Evolutionary conservation across 1,140 invertebrate genomes (phyloP).

Genomic region (Achroia grisella): DNA sequence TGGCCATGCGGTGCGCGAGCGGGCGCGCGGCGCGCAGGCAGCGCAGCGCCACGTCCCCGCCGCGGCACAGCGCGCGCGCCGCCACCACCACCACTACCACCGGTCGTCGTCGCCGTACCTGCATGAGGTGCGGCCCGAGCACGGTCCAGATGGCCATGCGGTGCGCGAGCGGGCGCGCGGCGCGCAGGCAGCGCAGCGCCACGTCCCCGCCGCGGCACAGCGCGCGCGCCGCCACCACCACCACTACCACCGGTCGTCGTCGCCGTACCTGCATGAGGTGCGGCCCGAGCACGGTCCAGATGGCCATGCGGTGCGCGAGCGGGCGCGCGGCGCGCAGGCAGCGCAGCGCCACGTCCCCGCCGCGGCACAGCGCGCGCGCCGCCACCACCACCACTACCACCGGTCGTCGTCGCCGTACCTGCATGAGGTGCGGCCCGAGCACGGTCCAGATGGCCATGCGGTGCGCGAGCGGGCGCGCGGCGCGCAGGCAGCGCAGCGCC

Average conservation of each 20-base stretch:
- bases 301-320: constrained; percentile 90
- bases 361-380: constrained; percentile 83
- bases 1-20: constrained; percentile 90
- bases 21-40: too few species aligned
- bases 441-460: constrained; percentile 93
- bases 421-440: constrained; percentile 92
- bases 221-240: constrained; percentile 73
- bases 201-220: constrained; percentile 90
- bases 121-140: constrained; percentile 92
- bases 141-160: constrained; percentile 93
- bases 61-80: constrained; percentile 83
- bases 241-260: constrained; percentile 24
- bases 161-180: constrained; percentile 90
- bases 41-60: too few species aligned
- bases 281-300: constrained; percentile 92
- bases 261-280: constrained; percentile 74
- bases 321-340: too few species aligned
- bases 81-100: too few species aligned
- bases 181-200: constrained; percentile 88
- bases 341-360: too few species aligned
- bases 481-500: constrained; percentile 88
- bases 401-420: too few species aligned
- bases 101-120: too few species aligned
- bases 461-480: constrained; percentile 90
- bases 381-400: too few species aligned